Percentiles rank a stretch among this genome's conserved stretches.
Evolutionary conservation across 2,888 invertebrate genomes (phyloP).

Genomic region (Malthinus seriepunctatus): DNA sequence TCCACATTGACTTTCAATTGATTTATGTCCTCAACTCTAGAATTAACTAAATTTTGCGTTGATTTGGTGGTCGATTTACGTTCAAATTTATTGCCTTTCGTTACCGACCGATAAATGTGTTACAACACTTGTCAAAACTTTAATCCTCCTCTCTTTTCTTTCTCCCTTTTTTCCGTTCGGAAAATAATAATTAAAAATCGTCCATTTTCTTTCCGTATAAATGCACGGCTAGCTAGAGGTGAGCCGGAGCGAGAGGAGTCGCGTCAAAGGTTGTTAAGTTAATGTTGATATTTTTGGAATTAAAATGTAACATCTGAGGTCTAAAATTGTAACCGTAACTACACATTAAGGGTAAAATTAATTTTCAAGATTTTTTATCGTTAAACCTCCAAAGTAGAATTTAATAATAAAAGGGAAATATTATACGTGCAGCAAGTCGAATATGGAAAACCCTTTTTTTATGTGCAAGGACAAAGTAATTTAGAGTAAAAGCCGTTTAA

Average conservation of each 20-base stretch:
- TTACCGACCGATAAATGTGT: conserved; percentile 15
- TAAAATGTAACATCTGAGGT: neutral
- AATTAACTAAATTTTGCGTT: conserved; percentile 28
- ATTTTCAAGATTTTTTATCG: conserved; percentile 13
- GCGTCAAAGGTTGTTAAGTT: too few species aligned
- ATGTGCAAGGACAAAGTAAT: conserved; percentile 21
- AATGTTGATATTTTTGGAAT: neutral
- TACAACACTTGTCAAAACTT: conserved; percentile 21
- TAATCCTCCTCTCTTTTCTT: conserved; percentile 3
- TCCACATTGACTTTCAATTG: conserved; percentile 30
- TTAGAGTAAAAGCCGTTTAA: conserved; percentile 26
- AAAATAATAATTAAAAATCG: neutral
- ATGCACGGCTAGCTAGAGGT: too few species aligned
- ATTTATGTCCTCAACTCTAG: conserved; percentile 21
- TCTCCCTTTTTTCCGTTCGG: neutral
- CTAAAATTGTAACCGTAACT: conserved; percentile 3
- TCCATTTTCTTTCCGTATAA: too few species aligned
- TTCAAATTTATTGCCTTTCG: conserved; percentile 20
- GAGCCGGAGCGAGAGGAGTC: too few species aligned
- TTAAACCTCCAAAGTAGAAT: conserved; percentile 15
- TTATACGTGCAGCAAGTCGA: conserved; percentile 22
- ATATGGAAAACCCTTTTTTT: conserved; percentile 23
- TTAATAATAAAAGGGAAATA: conserved; percentile 14
- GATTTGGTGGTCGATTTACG: conserved; percentile 27
- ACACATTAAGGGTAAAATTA: conserved; percentile 12